Base-by-base conservation (phyloP, 92 coral and sea anemone genomes). In the Paragorgia papillata region DNA sequence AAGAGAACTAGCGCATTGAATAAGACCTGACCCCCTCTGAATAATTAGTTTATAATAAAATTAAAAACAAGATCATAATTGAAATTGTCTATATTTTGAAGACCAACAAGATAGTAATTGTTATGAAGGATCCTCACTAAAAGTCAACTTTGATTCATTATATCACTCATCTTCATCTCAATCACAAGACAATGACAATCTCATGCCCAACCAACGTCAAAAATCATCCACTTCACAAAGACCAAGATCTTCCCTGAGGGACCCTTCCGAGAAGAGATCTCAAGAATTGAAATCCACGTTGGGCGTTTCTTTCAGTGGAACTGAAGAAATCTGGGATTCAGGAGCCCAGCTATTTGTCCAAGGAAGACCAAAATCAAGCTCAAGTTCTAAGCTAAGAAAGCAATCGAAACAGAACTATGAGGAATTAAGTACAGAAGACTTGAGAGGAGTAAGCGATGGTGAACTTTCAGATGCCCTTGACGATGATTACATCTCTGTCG, bases 351-450 rank as follows among this genome's bases (percentile, higher is more conserved):
- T 7, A 15, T 2, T 15, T 15, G 2, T 6, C n/a, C 53, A 46
- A 46, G 53, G 2, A 7, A 46, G 53, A 15, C 43, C 53, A 46
- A 6, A 6, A 46, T 46, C 53, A 46, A 46, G 53, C n/a, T 2
- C 53, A 46, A n/a, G 7, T 7, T 9, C 2, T 46, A 2, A n/a
- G 14, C 15, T n/a, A 46, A 46, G n/a, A 46, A 7, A 7, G 2
- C 7, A 46, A 46, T 46, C 17, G 14, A 17, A 31, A 64, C 79
- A 31, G 80, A 65, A 74, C 85, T 73, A 50, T 80, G 85, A 57
- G 88, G 88, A 7, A 32, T 88, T 64, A 89, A 82, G 28, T 88
- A 84, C 41, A 86, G 89, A 34, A 21, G 82, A 19, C 54, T 74
- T 50, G 88, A 80, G 29, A 70, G 88, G 87, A 88, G 90, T 86